Evolutionary conservation across 2,888 invertebrate species (phyloP).

Genomic region (Dascillus cervinus): DNA sequence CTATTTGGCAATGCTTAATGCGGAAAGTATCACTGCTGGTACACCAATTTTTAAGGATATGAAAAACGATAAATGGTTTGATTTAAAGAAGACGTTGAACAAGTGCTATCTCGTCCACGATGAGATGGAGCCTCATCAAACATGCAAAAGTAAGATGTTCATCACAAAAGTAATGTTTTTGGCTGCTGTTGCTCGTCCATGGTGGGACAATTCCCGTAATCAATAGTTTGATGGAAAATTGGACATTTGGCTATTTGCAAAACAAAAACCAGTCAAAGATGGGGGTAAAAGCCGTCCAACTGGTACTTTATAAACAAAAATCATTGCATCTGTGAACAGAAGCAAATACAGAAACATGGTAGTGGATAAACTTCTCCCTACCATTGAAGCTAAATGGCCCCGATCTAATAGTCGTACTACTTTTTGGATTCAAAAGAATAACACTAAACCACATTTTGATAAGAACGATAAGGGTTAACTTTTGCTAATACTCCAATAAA

Average conservation of each 20-base stretch:
- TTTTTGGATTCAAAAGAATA: neutral
- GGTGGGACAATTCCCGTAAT: neutral
- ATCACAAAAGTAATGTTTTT: too few species aligned
- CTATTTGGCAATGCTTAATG: slow-evolving; percentile 7
- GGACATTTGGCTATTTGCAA: slow-evolving; percentile 4
- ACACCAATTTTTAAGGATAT: slow-evolving; percentile 6
- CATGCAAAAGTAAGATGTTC: too few species aligned
- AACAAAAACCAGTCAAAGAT: slow-evolving; percentile 1
- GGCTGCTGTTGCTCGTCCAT: too few species aligned
- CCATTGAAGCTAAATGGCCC: neutral
- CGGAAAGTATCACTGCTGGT: slow-evolving; percentile 7
- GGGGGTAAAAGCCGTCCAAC: neutral
- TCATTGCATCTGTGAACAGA: neutral
- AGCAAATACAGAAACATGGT: neutral
- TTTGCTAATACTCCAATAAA: neutral
- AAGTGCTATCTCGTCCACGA: too few species aligned
- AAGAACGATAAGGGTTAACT: too few species aligned
- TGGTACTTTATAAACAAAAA: neutral
- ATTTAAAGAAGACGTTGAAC: slow-evolving; percentile 1
- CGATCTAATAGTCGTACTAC: neutral
- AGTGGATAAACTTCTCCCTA: slow-evolving; percentile 1
- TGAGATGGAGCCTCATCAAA: too few species aligned
- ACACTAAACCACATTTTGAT: neutral
- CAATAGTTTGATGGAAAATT: neutral
- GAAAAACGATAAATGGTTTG: slow-evolving; percentile 2